Conservation (phyloP, 2,797 vertebrate genomes). For the Anabas testudineus region DNA sequence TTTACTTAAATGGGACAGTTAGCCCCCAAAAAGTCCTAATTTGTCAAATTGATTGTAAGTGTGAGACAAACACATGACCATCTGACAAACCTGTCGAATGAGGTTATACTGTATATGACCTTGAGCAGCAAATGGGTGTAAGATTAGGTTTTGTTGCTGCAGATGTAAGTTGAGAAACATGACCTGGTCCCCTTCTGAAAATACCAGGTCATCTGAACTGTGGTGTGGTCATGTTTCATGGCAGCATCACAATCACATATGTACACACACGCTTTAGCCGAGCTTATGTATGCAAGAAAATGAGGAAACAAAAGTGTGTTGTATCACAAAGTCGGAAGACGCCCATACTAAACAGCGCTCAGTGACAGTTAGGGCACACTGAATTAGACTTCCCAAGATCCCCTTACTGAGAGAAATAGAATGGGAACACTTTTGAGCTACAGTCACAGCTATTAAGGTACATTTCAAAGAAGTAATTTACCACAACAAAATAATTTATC, state of each 20-base stretch:
- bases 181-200: slow-evolving; percentile 35
- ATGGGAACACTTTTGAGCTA: no score
- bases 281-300: no score
- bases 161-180: slow-evolving; percentile 39
- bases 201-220: slow-evolving; percentile 18
- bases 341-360: no score
- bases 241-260: background rate
- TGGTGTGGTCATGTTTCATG: slow-evolving; percentile 25
- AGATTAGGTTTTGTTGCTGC: background rate
- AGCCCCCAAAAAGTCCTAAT: no score
- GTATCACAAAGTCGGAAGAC: no score
- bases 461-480: background rate
- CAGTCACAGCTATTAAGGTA: no score
- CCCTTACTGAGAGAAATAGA: background rate
- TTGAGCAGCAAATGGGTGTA: background rate
- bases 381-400: background rate
- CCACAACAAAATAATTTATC: background rate
- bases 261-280: background rate
- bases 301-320: no score
- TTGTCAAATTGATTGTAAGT: no score
- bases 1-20: no score
- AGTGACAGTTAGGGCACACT: no score
- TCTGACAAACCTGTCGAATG: no score
- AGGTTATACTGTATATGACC: background rate
- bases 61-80: no score